Base-by-base conservation (phyloP, 2,888 invertebrate species). In the Micoletzkya japonica region DNA sequence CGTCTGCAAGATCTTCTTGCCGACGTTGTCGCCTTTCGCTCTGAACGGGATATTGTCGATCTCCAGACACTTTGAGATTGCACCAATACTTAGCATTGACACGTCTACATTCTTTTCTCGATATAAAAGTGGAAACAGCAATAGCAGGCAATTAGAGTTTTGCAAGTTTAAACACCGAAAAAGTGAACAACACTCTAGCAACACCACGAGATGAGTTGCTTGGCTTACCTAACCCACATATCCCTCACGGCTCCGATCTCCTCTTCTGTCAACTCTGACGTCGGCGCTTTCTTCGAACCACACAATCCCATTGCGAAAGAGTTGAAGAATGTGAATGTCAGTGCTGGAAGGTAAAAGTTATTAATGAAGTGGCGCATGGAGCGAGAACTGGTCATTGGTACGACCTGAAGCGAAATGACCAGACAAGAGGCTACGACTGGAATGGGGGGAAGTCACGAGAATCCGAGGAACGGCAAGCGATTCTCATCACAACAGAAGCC, bases 11-110 rank as follows among this genome's bases (percentile, higher is more conserved):
- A 81, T 81, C 44, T 81, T 81, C 73, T 79, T 77, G 32, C 81
- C 81, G 28, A 81, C 77, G 50, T 77, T 76, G 59, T 80, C 75
- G 66, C 76, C 79, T 72, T 81, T 81, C 1, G 81, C 81, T n/a
- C 81, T 81, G 63, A 70, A 80, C 20, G 44, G 6, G 2, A 6
- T 34, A 6, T 39, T 26, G 39, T 4, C n/a, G n/a, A n/a, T n/a
- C n/a, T n/a, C n/a, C n/a, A 44, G 44, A 44, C 44, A 44, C 44
- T 44, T 14, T 44, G 44, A n/a, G n/a, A n/a, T n/a, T n/a, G n/a
- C n/a, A n/a, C n/a, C n/a, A n/a, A n/a, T n/a, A n/a, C n/a, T n/a
- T 44, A 44, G 20, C 20, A 44, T 44, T 44, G 10, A 44, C 44
- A 44, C 14, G 44, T 14, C 44, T 44, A 44, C 44, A 44, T 44